These are phyloP conservation scores for Mimachlamys varia DNA, from an alignment of 2,888 invertebrate genomes.

Conservation along the genomic window DNA sequence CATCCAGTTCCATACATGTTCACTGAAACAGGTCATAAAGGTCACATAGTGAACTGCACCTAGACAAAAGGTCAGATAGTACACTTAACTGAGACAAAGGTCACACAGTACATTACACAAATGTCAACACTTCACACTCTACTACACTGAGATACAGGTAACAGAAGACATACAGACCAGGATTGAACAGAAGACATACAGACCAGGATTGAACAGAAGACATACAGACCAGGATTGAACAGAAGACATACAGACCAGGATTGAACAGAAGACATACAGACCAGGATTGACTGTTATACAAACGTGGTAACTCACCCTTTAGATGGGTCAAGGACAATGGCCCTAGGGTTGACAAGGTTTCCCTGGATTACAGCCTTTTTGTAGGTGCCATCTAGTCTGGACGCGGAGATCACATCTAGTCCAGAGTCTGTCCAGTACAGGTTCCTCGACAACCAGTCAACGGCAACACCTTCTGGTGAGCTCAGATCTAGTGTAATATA, in stretches of 20 bases:
- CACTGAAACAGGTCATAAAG: background rate
- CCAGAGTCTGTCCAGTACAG: constrained; percentile 98
- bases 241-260: no score
- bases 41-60: background rate
- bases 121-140: background rate
- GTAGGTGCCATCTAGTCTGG: constrained; percentile 87
- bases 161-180: background rate
- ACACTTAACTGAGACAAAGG: background rate
- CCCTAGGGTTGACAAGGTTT: constrained; percentile 94
- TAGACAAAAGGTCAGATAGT: background rate
- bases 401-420: constrained; percentile 94
- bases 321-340: constrained; percentile 95
- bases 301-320: constrained; percentile 85
- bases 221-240: no score
- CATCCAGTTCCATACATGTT: background rate
- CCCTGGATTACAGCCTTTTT: constrained; percentile 89
- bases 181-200: background rate
- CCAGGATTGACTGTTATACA: background rate
- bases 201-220: background rate
- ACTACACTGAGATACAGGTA: constrained; percentile 61
- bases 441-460: constrained; percentile 96
- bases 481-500: constrained; percentile 85
- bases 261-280: no score
- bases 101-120: background rate
- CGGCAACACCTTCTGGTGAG: constrained; percentile 95